Base-by-base conservation (phyloP, 2,113 vertebrate species). In the Scomber japonicus region DNA sequence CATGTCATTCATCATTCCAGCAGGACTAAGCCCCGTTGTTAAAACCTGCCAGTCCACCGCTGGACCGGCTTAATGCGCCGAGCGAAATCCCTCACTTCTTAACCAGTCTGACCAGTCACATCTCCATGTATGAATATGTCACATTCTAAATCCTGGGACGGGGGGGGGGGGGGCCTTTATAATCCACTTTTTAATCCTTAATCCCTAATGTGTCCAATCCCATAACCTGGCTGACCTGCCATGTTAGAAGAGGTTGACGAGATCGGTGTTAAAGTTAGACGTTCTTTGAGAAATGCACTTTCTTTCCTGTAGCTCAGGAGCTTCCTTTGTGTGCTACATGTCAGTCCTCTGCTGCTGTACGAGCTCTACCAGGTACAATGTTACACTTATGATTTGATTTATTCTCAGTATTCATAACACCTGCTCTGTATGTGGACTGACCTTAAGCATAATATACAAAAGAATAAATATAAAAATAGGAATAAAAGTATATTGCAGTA, bases 131-230 rank as follows among this genome's bases (percentile, higher is more conserved):
- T 85, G 80, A 86, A 88, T 78, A 80, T 87, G 84, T 87, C 84
- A 83, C 73, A 74, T 44, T 59, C 53, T 21, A 90, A 91, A 90
- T 86, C 88, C 77, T 54, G 54, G 60, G 56, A 80, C 13, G 9
- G 12, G 44, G 70, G 27, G 78, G 57, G 24, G 24, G 24, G 24
- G 24, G 77, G 64, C 21, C 81, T 69, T 89, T 81, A 81, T 89
- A 92, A 91, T 92, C 86, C 80, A 80, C 48, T 81, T 81, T 85
- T 82, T 86, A 93, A 92, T 92, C 85, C 83, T 59, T 88, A 92
- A 92, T 92, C 85, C 88, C 15, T 79, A 86, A 90, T 85, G 75
- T 90, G 90, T 90, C 80, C 89, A 90, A 91, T 90, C 81, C 85
- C 74, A 69, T 89, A 78, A 91, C 89, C 89, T 81, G 83, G 19